Conservation (phyloP, 2,888 invertebrate genomes). For the Invenusta paracnida region DNA sequence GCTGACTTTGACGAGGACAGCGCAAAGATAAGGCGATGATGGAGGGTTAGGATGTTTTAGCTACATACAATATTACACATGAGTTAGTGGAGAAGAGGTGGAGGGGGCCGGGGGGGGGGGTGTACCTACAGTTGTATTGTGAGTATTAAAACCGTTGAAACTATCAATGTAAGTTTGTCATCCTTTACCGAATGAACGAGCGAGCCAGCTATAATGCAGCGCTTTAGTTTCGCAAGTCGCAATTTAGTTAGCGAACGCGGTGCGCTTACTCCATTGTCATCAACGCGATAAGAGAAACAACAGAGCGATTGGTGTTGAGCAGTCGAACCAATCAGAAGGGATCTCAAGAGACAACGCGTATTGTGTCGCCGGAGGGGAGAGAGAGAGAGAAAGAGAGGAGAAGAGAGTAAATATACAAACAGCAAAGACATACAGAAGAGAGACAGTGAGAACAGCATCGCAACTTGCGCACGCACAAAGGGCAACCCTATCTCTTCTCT, state of each 20-base stretch:
- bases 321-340: neutral
- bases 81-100: too few species aligned
- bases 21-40: neutral
- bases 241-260: too few species aligned
- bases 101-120: neutral
- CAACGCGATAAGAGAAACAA: constrained; percentile 18
- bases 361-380: constrained; percentile 1
- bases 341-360: neutral
- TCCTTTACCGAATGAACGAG: neutral
- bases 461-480: neutral
- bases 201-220: too few species aligned
- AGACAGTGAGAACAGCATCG: neutral
- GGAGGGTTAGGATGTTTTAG: neutral
- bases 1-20: constrained; percentile 17
- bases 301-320: neutral
- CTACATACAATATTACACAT: too few species aligned
- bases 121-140: neutral
- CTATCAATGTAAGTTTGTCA: constrained; percentile 1
- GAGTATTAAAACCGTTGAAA: neutral
- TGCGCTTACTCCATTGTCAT: neutral
- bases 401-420: constrained; percentile 1
- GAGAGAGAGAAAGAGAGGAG: neutral
- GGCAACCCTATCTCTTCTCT: neutral
- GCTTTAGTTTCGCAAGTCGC: too few species aligned
- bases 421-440: constrained; percentile 21